These are phyloP conservation scores for Drosophila mayaguana DNA, from an alignment of 2,888 invertebrate genomes.

Conservation along the genomic window DNA sequence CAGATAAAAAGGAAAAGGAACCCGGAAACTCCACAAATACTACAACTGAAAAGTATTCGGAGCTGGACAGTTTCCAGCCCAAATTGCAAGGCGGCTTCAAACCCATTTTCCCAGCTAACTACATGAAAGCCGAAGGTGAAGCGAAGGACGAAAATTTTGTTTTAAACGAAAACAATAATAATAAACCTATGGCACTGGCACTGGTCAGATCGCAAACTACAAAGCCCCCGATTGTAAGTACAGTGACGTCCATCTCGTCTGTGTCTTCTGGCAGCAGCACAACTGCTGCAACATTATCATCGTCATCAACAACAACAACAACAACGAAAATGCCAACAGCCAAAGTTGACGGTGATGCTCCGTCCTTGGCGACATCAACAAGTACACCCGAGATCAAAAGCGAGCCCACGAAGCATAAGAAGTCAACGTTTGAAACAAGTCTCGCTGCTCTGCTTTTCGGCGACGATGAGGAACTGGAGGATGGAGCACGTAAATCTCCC, in stretches of 20 bases:
- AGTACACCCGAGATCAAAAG: conserved; percentile 35
- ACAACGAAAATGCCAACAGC: conserved; percentile 18
- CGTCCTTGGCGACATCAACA: conserved; percentile 38
- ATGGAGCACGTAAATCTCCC: conserved; percentile 62
- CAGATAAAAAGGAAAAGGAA: conserved; percentile 43
- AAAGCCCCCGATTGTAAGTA: conserved; percentile 11
- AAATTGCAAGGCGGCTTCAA: conserved; percentile 89
- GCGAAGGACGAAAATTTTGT: conserved; percentile 6
- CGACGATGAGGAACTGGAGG: conserved; percentile 78
- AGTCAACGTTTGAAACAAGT: conserved; percentile 83
- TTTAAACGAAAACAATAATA: conserved; percentile 44
- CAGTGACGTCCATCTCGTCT: conserved; percentile 10
- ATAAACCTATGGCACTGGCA: conserved; percentile 51
- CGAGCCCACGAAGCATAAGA: conserved; percentile 67
- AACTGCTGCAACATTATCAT: conserved; percentile 1
- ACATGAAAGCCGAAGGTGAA: conserved; percentile 64
- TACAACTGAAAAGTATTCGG: conserved; percentile 86
- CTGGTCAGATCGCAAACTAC: conserved; percentile 27
- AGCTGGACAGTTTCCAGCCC: conserved; percentile 89
- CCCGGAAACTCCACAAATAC: conserved; percentile 69
- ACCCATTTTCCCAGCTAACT: conserved; percentile 87
- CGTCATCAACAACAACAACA: conserved; percentile 10
- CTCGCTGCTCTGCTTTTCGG: conserved; percentile 84
- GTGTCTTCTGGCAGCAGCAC: conserved; percentile 5
- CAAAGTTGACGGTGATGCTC: conserved; percentile 1